These are phyloP conservation scores for Girardinichthys multiradiatus DNA, from an alignment of 2,113 vertebrate species.

Conservation along the genomic window DNA sequence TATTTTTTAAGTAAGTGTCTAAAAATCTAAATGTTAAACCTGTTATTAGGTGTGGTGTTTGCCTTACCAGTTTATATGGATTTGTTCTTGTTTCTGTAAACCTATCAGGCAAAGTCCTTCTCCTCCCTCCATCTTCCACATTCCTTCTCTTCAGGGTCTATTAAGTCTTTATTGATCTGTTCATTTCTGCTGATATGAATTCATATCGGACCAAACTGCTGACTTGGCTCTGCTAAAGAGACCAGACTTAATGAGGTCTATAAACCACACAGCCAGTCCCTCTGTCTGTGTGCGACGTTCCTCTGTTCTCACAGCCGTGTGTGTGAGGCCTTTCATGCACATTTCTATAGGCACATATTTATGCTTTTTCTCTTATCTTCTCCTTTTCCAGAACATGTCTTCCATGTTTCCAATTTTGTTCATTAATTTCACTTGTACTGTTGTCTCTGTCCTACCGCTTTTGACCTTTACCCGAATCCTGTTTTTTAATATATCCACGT, in stretches of 20 bases:
- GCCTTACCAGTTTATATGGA: neutral
- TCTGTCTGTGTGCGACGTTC: constrained; percentile 39
- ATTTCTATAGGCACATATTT: constrained; percentile 30
- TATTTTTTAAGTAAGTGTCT: neutral
- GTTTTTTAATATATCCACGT: constrained; percentile 2
- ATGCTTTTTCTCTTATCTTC: constrained; percentile 59
- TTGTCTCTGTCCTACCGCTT: constrained; percentile 11
- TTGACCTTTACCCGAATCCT: constrained; percentile 64
- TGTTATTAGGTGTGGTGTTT: neutral
- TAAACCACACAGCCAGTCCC: constrained; percentile 67
- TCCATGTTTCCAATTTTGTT: constrained; percentile 42
- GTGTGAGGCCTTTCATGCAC: constrained; percentile 21
- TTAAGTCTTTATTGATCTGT: constrained; percentile 84
- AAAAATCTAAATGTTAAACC: neutral
- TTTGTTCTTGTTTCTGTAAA: constrained; percentile 31
- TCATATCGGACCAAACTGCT: constrained; percentile 80
- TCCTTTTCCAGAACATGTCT: constrained; percentile 53
- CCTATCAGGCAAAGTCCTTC: constrained; percentile 40
- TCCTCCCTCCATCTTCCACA: constrained; percentile 60
- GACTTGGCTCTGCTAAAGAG: constrained; percentile 78
- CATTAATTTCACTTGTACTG: constrained; percentile 24
- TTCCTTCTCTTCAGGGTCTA: constrained; percentile 77
- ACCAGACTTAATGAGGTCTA: constrained; percentile 78
- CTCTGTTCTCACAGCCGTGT: constrained; percentile 39
- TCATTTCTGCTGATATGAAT: constrained; percentile 84